Evolutionary conservation across 2,797 vertebrate species (phyloP), one percentile per base, ranked within the genome.

Genomic region (Sus cebifrons): DNA sequence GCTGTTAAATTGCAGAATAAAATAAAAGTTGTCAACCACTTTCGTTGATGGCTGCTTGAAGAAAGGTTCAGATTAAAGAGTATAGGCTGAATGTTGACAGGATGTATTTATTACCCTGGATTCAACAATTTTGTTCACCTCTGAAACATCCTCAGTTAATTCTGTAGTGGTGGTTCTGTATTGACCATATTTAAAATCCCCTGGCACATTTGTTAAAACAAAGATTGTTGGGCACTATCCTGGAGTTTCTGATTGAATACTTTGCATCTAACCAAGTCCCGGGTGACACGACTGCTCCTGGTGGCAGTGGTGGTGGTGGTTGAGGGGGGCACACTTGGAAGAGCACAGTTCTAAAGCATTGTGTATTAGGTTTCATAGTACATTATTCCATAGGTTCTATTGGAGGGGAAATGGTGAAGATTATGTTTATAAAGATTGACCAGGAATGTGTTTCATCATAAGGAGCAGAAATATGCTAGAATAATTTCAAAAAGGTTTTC

Each of bases 1-100:
- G 36, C 81, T 97, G 44, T 94, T 93, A 97, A 93, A 77, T 78
- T 96, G 77, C 68, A 93, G 96, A 95, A 90, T 89, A 89, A 97
- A 96, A 88, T 86, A 87, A 96, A 97, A 93, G 58, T 84, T 93
- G 67, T 74, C 86, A 95, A 68, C 89, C 92, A 78, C 92, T 94
- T 97, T 91, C 73, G 92, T 93, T 96, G 95, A 95, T n/a, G 73
- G 81, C 49, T 71, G 6, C 95, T 86, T 68, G 77, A 92, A 70
- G 54, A 82, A 94, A 82, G 62, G 29, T 94, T 95, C 81, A 82
- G 49, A 89, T 79, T 36, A 73, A 96, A 96, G 94, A 49, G 44
- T 49, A 49, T 49, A 52, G 78, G 12, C 32, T 92, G 89, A n/a
- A 40, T 64, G 14, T 73, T 94, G 95, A 88, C 71, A 95, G 70